phyloP scores from a whole-genome alignment of 2,113 vertebrate species.

The Hystrix brachyura region DNA sequence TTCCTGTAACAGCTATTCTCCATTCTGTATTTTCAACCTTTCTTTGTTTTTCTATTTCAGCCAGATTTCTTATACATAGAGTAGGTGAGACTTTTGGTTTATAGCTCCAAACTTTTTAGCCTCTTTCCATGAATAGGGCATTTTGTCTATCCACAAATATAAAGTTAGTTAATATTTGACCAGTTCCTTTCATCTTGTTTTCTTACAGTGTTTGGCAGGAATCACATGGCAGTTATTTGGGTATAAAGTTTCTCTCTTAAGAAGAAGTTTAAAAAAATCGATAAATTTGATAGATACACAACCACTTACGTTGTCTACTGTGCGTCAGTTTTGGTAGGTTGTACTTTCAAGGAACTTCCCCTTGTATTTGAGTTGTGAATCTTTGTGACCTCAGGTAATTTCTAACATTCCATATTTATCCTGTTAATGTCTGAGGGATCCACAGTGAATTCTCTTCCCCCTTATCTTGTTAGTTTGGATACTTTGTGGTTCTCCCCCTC shows the following conservation, averaged over 20 bases:
- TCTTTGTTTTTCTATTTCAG: not conserved
- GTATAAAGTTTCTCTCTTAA: not conserved
- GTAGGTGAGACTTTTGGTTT: not conserved
- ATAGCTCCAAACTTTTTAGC: not conserved
- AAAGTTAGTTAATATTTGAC: not conserved
- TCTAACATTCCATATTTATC: not conserved
- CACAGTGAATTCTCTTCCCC: not conserved
- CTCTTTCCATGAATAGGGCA: not conserved
- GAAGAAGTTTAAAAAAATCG: not conserved
- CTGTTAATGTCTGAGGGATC: not conserved
- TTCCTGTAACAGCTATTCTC: not conserved
- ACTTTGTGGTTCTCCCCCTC: not conserved
- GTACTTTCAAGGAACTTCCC: not conserved
- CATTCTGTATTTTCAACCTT: not conserved
- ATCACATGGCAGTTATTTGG: not conserved
- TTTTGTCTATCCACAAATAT: not conserved
- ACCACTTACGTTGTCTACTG: not conserved
- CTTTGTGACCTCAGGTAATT: not conserved
- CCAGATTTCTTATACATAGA: not conserved
- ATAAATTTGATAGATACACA: not conserved
- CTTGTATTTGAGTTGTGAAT: not conserved
- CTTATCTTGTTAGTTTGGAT: not conserved
- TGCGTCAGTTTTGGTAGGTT: not conserved
- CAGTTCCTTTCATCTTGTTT: not conserved
- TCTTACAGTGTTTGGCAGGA: not conserved